phyloP scores from a whole-genome alignment of 2,113 vertebrate genomes.

The Aythya baeri region DNA sequence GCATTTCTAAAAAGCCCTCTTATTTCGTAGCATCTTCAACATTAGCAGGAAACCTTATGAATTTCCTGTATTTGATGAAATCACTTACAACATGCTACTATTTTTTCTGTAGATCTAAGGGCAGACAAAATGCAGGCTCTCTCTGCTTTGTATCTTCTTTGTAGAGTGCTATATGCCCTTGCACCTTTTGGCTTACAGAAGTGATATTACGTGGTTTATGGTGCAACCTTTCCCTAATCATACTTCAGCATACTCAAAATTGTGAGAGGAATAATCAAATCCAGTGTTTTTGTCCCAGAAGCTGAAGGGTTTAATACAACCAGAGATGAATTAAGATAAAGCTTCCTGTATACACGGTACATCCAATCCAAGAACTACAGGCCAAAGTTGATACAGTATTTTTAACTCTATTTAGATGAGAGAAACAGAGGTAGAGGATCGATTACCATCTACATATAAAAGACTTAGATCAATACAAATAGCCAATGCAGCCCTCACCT shows the following conservation, averaged over 20 bases:
- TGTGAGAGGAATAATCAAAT: neutral
- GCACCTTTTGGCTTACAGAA: neutral
- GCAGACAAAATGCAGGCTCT: neutral
- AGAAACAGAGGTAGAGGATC: neutral
- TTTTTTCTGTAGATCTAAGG: rapidly evolving
- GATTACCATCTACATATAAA: neutral
- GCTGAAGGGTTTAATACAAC: neutral
- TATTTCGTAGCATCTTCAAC: neutral
- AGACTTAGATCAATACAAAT: neutral
- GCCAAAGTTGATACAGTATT: neutral
- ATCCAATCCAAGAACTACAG: neutral
- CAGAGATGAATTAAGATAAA: neutral
- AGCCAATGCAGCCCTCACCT: neutral
- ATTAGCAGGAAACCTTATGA: neutral
- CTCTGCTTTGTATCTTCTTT: neutral
- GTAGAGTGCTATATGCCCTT: neutral
- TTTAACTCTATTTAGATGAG: neutral
- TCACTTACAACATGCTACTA: neutral
- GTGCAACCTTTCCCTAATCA: neutral
- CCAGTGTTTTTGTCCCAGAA: neutral
- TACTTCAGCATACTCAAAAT: neutral
- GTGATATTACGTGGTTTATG: neutral
- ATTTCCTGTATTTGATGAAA: neutral
- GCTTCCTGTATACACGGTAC: neutral
- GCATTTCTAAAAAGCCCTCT: neutral